Conservation (phyloP, 2,888 invertebrate genomes). For the Linyphia triangularis region DNA sequence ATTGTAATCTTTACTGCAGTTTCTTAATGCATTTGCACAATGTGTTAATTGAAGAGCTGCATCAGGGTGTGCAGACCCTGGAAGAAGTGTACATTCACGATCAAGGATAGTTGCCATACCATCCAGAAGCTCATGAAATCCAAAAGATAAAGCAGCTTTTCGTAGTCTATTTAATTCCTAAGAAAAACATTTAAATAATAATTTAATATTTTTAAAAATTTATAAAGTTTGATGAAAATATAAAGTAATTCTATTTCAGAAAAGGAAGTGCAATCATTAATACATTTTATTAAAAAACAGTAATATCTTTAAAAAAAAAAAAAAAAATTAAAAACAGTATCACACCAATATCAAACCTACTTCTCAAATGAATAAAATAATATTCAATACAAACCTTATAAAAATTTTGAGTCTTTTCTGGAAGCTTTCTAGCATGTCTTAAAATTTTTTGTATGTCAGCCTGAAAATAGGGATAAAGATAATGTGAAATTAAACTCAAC, state of each 20-base stretch:
- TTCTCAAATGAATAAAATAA: neutral
- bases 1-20: conserved; percentile 83
- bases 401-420: conserved; percentile 96
- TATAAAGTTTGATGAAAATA: neutral
- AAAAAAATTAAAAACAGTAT: neutral
- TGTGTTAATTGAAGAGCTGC: conserved; percentile 93
- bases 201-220: neutral
- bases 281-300: neutral
- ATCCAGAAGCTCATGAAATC: conserved; percentile 92
- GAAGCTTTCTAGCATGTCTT: conserved; percentile 94
- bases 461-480: conserved; percentile 82
- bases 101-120: conserved; percentile 92
- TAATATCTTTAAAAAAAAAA: neutral
- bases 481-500: too few relatives aligned
- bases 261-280: neutral
- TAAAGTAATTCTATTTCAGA: neutral
- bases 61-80: conserved; percentile 89
- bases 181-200: conserved; percentile 1
- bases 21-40: conserved; percentile 87
- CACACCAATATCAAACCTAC: neutral
- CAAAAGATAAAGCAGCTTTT: conserved; percentile 93
- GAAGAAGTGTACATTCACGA: conserved; percentile 90
- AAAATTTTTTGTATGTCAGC: conserved; percentile 97
- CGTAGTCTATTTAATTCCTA: conserved; percentile 93
- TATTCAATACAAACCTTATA: conserved; percentile 86